Conservation (phyloP, 2,888 invertebrate genomes). For the Serrognathus titanus region DNA sequence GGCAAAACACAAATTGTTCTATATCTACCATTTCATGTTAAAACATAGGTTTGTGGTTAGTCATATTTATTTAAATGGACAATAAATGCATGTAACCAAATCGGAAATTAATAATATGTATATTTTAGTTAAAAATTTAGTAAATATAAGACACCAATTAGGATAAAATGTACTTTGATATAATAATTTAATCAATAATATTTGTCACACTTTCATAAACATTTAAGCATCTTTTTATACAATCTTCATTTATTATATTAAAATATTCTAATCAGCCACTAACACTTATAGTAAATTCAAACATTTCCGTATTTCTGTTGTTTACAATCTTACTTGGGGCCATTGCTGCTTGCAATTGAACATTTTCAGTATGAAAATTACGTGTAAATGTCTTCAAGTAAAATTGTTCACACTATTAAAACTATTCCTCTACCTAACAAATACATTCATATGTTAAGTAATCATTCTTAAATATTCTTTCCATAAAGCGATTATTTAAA, state of each 20-base stretch:
- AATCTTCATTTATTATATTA: constrained; percentile 33
- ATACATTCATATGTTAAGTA: constrained; percentile 33
- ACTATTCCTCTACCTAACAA: constrained; percentile 39
- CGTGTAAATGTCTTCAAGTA: too few relatives aligned
- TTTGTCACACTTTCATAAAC: constrained; percentile 36
- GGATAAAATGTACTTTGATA: constrained; percentile 30
- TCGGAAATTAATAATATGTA: constrained; percentile 21
- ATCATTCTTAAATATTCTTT: constrained; percentile 5
- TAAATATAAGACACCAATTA: constrained; percentile 41
- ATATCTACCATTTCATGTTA: constrained; percentile 37
- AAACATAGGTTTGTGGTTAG: constrained; percentile 8
- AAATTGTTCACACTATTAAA: constrained; percentile 20
- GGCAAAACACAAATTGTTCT: constrained; percentile 37
- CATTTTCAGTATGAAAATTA: too few relatives aligned
- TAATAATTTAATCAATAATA: constrained; percentile 23
- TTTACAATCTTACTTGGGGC: not conserved
- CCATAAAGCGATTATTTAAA: not conserved
- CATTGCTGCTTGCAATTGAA: too few relatives aligned
- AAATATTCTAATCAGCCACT: constrained; percentile 46
- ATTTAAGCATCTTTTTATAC: constrained; percentile 39
- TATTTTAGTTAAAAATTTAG: constrained; percentile 27
- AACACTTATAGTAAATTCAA: constrained; percentile 43
- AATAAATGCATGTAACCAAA: constrained; percentile 9
- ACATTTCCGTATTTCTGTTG: constrained; percentile 28
- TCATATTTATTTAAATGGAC: constrained; percentile 1